phyloP scores from a whole-genome alignment of 2,888 invertebrate species.

The Drosophila atripex region DNA sequence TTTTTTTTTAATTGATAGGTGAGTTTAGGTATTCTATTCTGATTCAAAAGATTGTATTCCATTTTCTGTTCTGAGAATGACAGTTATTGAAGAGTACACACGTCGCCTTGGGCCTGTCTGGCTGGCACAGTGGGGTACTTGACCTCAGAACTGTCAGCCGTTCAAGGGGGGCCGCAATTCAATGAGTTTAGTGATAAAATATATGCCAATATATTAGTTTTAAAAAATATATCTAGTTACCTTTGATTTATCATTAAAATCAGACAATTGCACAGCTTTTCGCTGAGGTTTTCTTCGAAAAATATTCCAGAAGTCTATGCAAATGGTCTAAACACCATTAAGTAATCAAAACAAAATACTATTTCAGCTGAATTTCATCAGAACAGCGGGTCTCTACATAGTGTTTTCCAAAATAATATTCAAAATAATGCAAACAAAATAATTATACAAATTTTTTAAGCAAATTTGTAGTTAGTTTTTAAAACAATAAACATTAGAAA shows the following conservation, averaged over 20 bases:
- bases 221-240: not conserved
- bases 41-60: not conserved
- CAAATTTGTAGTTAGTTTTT: too few relatives aligned
- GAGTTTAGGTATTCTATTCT: constrained; percentile 3
- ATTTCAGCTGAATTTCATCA: not conserved
- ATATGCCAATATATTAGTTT: not conserved
- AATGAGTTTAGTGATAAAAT: not conserved
- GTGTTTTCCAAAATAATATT: not conserved
- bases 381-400: not conserved
- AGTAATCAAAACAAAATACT: not conserved
- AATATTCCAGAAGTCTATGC: not conserved
- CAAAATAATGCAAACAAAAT: not conserved
- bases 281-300: not conserved
- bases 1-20: constrained; percentile 3
- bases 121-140: constrained; percentile 4
- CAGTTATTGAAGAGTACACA: not conserved
- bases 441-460: not conserved
- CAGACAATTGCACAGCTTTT: not conserved
- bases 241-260: not conserved
- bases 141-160: not conserved
- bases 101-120: constrained; percentile 14
- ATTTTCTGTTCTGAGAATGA: not conserved
- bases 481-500: too few relatives aligned
- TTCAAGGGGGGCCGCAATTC: not conserved
- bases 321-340: constrained; percentile 1